phyloP scores from a whole-genome alignment of 1,140 invertebrate genomes.

The Diorhabda sublineata region DNA sequence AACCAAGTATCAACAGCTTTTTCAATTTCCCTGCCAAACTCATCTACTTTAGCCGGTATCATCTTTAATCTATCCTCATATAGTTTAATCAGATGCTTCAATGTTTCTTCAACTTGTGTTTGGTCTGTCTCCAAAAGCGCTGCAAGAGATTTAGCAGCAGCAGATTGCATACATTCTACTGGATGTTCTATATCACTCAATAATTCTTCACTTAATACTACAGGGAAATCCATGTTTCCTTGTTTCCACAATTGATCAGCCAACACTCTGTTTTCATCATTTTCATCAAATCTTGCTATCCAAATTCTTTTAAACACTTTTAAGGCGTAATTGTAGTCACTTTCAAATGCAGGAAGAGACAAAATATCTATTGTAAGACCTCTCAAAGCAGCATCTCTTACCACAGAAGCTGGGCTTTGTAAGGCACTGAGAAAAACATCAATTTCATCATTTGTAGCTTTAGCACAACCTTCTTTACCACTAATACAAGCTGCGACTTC shows the following conservation, averaged over 20 bases:
- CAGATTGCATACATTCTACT: constrained; percentile 71
- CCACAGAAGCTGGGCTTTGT: constrained; percentile 62
- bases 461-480: constrained; percentile 58
- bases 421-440: constrained; percentile 71
- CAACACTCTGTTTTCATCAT: constrained; percentile 63
- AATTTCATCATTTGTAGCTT: constrained; percentile 67
- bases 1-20: constrained; percentile 86
- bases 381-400: constrained; percentile 76
- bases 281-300: constrained; percentile 72
- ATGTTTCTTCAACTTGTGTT: constrained; percentile 53
- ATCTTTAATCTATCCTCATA: constrained; percentile 78
- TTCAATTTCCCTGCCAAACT: constrained; percentile 84
- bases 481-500: constrained; percentile 70
- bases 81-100: constrained; percentile 65
- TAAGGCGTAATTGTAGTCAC: constrained; percentile 56
- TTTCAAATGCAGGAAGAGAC: constrained; percentile 61
- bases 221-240: constrained; percentile 55
- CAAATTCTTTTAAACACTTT: constrained; percentile 68
- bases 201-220: constrained; percentile 59
- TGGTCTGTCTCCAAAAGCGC: constrained; percentile 58
- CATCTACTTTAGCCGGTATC: constrained; percentile 82
- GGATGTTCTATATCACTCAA: constrained; percentile 75
- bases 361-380: constrained; percentile 63
- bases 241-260: constrained; percentile 66
- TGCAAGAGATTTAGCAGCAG: constrained; percentile 72